phyloP scores from a whole-genome alignment of 1,140 invertebrate genomes.

The Euschistus heros region DNA sequence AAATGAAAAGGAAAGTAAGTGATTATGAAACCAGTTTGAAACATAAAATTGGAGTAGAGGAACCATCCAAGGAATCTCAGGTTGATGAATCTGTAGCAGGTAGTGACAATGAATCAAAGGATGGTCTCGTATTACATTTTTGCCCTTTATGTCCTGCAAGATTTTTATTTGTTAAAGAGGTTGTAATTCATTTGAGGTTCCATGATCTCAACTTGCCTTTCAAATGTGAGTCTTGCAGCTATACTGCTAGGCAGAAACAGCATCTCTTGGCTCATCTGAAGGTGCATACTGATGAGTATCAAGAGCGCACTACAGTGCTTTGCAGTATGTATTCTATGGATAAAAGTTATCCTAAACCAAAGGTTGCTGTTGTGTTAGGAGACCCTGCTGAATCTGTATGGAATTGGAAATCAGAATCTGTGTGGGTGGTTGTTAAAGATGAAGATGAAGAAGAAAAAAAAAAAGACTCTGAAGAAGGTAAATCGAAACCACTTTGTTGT shows the following conservation, averaged over 20 bases:
- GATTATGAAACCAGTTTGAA: conserved; percentile 11
- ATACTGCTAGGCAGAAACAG: conserved; percentile 54
- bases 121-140: conserved; percentile 35
- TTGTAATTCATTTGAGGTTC: conserved; percentile 54
- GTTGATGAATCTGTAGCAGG: not conserved
- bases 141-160: conserved; percentile 62
- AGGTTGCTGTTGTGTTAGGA: conserved; percentile 40
- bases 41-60: conserved; percentile 1
- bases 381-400: conserved; percentile 27
- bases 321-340: conserved; percentile 53
- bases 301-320: conserved; percentile 61
- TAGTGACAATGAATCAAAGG: conserved; percentile 20
- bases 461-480: conserved; percentile 17
- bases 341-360: conserved; percentile 48
- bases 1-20: conserved; percentile 36
- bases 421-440: conserved; percentile 36
- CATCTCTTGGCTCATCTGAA: conserved; percentile 60
- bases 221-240: conserved; percentile 67
- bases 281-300: conserved; percentile 72
- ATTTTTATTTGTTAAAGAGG: conserved; percentile 52
- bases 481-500: conserved; percentile 40
- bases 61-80: conserved; percentile 3
- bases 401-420: conserved; percentile 31
- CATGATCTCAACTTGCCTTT: conserved; percentile 51
- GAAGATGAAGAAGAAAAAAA: conserved; percentile 16